phyloP scores from a whole-genome alignment of 2,888 invertebrate genomes.

The Hydriomena furcata region DNA sequence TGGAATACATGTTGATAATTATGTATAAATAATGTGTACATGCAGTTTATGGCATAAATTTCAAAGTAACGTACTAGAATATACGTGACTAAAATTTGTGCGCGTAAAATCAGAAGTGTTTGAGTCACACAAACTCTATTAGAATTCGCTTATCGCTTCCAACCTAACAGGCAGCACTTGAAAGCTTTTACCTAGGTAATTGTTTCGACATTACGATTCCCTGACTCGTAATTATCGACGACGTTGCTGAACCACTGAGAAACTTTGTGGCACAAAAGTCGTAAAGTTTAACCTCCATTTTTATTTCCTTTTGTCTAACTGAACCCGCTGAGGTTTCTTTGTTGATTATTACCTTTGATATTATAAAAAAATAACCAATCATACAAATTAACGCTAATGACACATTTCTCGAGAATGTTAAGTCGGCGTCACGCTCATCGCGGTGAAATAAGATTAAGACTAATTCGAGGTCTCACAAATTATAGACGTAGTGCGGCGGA shows the following conservation, averaged over 20 bases:
- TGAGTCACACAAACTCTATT: not conserved
- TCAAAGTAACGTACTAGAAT: not conserved
- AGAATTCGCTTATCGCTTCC: conserved; percentile 19
- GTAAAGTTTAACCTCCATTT: conserved; percentile 45
- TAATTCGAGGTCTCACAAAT: conserved; percentile 82
- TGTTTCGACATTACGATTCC: conserved; percentile 63
- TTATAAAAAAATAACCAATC: conserved; percentile 64
- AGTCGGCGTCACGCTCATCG: conserved; percentile 78
- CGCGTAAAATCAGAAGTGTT: too few species aligned
- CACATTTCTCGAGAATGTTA: conserved; percentile 71
- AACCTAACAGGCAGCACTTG: conserved; percentile 18
- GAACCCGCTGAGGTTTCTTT: conserved; percentile 40
- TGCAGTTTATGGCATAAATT: not conserved
- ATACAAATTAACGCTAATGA: conserved; percentile 79
- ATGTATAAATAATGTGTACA: too few species aligned
- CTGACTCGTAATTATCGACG: conserved; percentile 59
- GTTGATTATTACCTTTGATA: conserved; percentile 48
- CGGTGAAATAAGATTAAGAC: conserved; percentile 74
- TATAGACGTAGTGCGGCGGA: conserved; percentile 77
- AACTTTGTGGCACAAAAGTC: conserved; percentile 48
- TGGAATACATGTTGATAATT: too few species aligned
- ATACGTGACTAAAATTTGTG: too few species aligned
- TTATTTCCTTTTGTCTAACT: conserved; percentile 46
- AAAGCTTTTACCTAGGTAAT: conserved; percentile 54
- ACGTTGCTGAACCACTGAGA: conserved; percentile 50